Evolutionary conservation across 2,113 vertebrate species (phyloP), one percentile per base, ranked within the genome.

Genomic region (Arvicanthis niloticus): DNA sequence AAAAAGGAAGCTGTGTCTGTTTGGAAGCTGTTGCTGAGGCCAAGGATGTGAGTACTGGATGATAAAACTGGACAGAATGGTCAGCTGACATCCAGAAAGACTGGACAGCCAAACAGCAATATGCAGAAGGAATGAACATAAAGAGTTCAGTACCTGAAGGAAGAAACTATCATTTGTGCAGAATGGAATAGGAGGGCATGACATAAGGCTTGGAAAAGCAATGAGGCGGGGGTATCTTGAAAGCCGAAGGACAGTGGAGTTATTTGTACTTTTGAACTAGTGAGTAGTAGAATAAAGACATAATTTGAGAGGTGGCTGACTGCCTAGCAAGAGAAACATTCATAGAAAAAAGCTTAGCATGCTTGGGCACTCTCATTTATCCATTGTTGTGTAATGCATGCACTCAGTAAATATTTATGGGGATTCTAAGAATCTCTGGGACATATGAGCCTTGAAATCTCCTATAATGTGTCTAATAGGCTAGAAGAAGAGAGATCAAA

Each of bases 401-500:
- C 5, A 58, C 70, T 91, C 37, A 12, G 26, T 31, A 96, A 81
- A 67, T 86, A 37, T 48, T 80, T 86, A 53, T 26, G 29, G 34
- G 85, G 26, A 67, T 60, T 53, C 91, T 65, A 7, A 62, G n/a
- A 84, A 62, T 60, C 40, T 58, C 85, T 68, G 42, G 80, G 37
- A 12, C 1, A 42, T n/a, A 29, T 22, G 75, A 77, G 5, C 31
- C 34, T 95, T 85, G 73, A 5, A 45, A 24, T 3, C 3, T 48
- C 17, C 4, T 51, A 21, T 95, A 67, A 67, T 91, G 40, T 13
- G 11, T 15, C 9, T 65, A 51, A 73, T 9, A 24, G 34, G 42
- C 42, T 72, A 70, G 45, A 91, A 16, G n/a, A 9, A 81, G 26
- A 94, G 31, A 93, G 24, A 96, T 65, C 60, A 81, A 78, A 94